These are phyloP conservation scores for Cryptus viduatorius DNA, from an alignment of 2,888 invertebrate species.

Conservation along the genomic window DNA sequence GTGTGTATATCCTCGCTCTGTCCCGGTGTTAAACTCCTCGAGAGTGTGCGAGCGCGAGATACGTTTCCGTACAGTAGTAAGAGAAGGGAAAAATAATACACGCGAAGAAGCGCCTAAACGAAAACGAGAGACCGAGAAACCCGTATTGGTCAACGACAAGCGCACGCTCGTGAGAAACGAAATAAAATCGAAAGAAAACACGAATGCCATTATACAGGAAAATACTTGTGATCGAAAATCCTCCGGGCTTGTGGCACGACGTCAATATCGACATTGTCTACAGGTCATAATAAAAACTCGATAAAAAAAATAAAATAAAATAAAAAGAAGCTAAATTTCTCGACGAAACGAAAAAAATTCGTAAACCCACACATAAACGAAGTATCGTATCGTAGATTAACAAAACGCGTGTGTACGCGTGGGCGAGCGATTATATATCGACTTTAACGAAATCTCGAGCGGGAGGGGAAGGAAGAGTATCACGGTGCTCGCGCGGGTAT, in stretches of 20 bases:
- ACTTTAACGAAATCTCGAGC: not conserved
- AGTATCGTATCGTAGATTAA: not conserved
- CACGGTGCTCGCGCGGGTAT: not conserved
- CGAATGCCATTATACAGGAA: not conserved
- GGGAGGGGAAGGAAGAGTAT: not conserved
- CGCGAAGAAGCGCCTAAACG: not conserved
- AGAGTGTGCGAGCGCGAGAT: conserved; percentile 11
- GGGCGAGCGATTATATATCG: not conserved
- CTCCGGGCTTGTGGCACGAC: not conserved
- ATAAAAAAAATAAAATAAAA: not conserved
- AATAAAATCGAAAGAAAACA: conserved; percentile 1
- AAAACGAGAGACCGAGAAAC: conserved; percentile 16
- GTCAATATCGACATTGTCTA: conserved; percentile 1
- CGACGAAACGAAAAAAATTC: not conserved
- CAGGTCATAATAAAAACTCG: not conserved
- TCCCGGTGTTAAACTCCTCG: not conserved
- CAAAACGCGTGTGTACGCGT: not conserved
- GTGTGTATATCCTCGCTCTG: not conserved
- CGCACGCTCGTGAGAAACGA: not conserved
- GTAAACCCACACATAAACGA: not conserved
- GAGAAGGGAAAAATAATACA: not conserved
- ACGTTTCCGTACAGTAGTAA: not conserved
- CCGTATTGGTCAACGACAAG: conserved; percentile 9
- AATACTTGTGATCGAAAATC: not conserved
- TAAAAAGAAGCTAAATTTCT: not conserved